A percentile compares a stretch with the other conserved stretches of the same genome.
Conservation (phyloP, 2,797 vertebrate species). For the Acrocephalus scirpaceus region DNA sequence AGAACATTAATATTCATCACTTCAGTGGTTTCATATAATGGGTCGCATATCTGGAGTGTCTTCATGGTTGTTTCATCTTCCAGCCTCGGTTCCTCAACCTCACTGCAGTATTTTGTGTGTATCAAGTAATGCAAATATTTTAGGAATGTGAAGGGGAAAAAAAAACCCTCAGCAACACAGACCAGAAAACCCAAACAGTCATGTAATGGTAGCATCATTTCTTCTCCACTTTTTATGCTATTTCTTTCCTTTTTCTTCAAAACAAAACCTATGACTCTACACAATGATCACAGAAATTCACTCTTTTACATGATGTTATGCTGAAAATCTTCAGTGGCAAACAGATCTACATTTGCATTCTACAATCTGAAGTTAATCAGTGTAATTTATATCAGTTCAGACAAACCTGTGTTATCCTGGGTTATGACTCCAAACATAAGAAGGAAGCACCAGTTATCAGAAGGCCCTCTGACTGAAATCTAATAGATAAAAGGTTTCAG, state of each 20-base stretch:
- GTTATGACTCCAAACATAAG: background rate
- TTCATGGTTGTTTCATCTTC: slow-evolving; percentile 27
- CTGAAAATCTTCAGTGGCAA: background rate
- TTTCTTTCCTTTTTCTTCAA: background rate
- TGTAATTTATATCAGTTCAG: background rate
- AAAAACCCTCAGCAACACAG: background rate
- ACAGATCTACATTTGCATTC: background rate
- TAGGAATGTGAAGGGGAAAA: background rate
- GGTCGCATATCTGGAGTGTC: background rate
- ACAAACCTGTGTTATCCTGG: background rate
- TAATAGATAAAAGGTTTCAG: background rate
- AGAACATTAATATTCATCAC: slow-evolving; percentile 51
- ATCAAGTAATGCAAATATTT: background rate
- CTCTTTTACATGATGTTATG: background rate
- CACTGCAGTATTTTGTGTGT: background rate
- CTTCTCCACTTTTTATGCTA: background rate
- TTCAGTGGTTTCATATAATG: slow-evolving; percentile 45
- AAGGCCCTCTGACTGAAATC: background rate
- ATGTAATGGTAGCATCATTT: background rate
- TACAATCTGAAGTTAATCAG: background rate
- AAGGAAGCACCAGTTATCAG: background rate
- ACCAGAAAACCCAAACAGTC: background rate
- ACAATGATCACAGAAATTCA: background rate
- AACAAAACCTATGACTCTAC: background rate
- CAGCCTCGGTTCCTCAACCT: background rate